Percentiles rank a stretch among this genome's conserved stretches.
These are phyloP conservation scores for Gobionotothen gibberifrons DNA, from an alignment of 2,797 vertebrate species.

Conservation along the genomic window DNA sequence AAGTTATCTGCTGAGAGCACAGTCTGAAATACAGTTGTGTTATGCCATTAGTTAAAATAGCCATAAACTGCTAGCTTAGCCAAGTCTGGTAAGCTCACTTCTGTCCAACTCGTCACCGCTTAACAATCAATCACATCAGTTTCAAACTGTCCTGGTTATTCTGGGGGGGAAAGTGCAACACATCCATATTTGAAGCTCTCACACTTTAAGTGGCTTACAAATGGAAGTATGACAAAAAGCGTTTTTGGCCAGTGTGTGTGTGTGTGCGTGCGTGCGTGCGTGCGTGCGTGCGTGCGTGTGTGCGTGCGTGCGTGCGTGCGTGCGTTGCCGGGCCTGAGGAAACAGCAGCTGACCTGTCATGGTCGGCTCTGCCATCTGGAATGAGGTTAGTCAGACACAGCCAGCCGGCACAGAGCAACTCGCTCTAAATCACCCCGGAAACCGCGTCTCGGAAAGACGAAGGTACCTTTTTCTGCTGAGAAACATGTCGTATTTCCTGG, in stretches of 20 bases:
- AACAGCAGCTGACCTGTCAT: constrained; percentile 47
- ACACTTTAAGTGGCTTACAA: not conserved
- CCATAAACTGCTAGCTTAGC: not conserved
- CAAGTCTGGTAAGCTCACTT: not conserved
- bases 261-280: too few species aligned
- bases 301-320: not conserved
- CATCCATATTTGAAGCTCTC: not conserved
- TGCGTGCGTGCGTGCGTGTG: too few species aligned
- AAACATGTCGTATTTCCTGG: constrained; percentile 21
- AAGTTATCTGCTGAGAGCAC: not conserved
- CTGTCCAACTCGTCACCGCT: not conserved
- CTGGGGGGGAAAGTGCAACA: not conserved
- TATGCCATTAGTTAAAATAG: not conserved
- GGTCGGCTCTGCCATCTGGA: constrained; percentile 51
- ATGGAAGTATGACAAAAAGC: too few species aligned
- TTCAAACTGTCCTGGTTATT: not conserved
- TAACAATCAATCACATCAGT: too few species aligned
- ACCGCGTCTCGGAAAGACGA: constrained; percentile 3
- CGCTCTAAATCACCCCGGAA: constrained; percentile 23
- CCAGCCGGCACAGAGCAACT: constrained; percentile 28
- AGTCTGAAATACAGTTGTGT: not conserved
- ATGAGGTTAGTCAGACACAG: constrained; percentile 51
- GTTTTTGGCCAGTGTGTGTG: too few species aligned
- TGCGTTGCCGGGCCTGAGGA: constrained; percentile 43
- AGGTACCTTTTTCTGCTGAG: constrained; percentile 26